Evolutionary conservation across 2,797 vertebrate species (phyloP), one percentile per base, ranked within the genome.

Genomic region (Anabas testudineus): DNA sequence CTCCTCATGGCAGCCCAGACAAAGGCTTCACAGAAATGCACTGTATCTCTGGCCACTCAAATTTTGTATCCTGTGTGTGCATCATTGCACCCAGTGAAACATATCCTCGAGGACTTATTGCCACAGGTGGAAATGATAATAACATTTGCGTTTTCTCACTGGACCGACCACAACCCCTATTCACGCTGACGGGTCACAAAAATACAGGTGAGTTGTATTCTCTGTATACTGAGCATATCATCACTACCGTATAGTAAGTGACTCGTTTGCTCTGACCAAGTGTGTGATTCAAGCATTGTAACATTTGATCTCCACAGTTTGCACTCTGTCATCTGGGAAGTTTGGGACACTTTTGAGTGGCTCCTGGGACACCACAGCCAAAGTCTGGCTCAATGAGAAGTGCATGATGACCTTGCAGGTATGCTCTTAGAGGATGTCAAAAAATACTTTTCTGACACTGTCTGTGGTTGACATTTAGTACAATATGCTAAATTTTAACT

Each of bases 391-490:
- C 74, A 96, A 95, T 89, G 97, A 99, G 77, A 98, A 97, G 84
- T 99, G 97, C 87, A 97, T 99, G 97, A 99, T 99, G 97, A 99
- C 97, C 2, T 89, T 99, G 83, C 95, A 99, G 97, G 98, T 99
- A 94, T 51, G 59, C 15, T 10, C 1, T 15, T 43, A 16, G 1
- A 4, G 14, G 8, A 24, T 9, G 1, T 36, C 9, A 10, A 24
- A 34, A 15, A 7, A 1, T 16, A 0, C 8, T 3, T 21, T 3
- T 47, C 12, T 21, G 37, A 5, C 18, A n/a, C n/a, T 13, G 32
- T 41, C 34, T 22, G 9, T 28, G 2, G 10, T 12, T 15, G 6
- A 58, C 1, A 59, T 34, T 32, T 41, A 30, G 7, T 32, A 19
- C 13, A 26, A 9, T n/a, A 3, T 71, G n/a, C 15, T 18, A 36